Percentiles rank a stretch among this genome's conserved stretches.
phyloP scores from a whole-genome alignment of 2,888 invertebrate species.

The Phyto melanocephala region DNA sequence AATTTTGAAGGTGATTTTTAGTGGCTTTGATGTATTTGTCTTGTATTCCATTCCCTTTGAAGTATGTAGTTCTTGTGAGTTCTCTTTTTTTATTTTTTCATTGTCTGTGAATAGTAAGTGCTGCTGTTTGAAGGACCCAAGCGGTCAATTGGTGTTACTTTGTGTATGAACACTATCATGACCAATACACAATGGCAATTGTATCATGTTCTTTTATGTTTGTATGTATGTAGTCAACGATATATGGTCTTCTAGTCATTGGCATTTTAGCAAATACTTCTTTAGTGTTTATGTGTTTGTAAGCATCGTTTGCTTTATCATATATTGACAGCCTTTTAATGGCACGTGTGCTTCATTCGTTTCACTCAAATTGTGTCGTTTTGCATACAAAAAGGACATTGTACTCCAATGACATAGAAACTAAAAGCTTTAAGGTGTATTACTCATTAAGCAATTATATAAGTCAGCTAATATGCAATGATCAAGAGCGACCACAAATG shows the following conservation, averaged over 20 bases:
- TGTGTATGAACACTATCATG: slow-evolving; percentile 49
- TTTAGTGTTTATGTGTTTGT: neutral
- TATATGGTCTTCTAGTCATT: neutral
- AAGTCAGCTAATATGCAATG: neutral
- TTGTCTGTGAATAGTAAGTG: neutral
- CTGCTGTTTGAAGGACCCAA: slow-evolving; percentile 40
- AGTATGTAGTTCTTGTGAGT: neutral
- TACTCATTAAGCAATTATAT: neutral
- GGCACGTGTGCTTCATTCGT: slow-evolving; percentile 48
- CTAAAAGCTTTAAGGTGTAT: slow-evolving; percentile 22
- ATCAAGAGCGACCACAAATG: slow-evolving; percentile 1
- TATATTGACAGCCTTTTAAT: slow-evolving; percentile 54
- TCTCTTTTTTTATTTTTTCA: neutral
- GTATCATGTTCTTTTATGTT: neutral
- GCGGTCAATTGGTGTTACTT: slow-evolving; percentile 62
- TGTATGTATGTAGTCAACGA: neutral
- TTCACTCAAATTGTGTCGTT: slow-evolving; percentile 32
- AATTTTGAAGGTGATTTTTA: slow-evolving; percentile 51
- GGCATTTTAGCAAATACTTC: slow-evolving; percentile 17
- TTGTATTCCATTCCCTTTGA: neutral
- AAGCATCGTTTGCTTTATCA: neutral
- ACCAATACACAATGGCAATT: slow-evolving; percentile 54
- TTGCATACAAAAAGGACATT: slow-evolving; percentile 47
- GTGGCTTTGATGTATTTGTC: slow-evolving; percentile 44
- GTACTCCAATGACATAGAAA: slow-evolving; percentile 49